These are phyloP conservation scores for Drosophila tristis DNA, from an alignment of 1,140 invertebrate species.

Conservation along the genomic window DNA sequence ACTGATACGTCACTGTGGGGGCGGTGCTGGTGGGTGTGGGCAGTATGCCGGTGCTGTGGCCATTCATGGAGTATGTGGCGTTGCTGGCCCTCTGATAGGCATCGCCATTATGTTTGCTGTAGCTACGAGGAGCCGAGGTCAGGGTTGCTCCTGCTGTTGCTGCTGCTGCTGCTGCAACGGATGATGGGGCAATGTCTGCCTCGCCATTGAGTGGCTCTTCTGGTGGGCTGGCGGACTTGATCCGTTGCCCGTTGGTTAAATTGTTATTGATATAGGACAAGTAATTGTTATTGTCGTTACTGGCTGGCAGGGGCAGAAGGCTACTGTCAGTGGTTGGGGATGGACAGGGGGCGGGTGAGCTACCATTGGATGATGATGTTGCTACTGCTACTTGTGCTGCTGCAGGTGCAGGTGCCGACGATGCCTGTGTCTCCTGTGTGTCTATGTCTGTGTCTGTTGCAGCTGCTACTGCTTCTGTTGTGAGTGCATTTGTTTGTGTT, in stretches of 20 bases:
- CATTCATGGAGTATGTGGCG: constrained; percentile 45
- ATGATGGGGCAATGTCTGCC: constrained; percentile 7
- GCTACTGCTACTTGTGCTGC: constrained; percentile 26
- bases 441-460: constrained; percentile 7
- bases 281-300: constrained; percentile 70
- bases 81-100: constrained; percentile 18
- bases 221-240: constrained; percentile 33
- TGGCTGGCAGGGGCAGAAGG: constrained; percentile 21
- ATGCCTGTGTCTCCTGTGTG: neutral
- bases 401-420: constrained; percentile 23
- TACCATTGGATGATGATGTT: constrained; percentile 51
- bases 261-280: constrained; percentile 74
- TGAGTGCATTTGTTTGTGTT: constrained; percentile 68
- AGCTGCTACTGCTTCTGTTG: constrained; percentile 42
- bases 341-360: constrained; percentile 26
- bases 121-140: constrained; percentile 35
- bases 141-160: constrained; percentile 33
- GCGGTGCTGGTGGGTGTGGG: constrained; percentile 73
- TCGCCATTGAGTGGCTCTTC: constrained; percentile 34
- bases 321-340: neutral
- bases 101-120: constrained; percentile 64
- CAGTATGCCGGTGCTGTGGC: constrained; percentile 78
- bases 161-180: constrained; percentile 15
- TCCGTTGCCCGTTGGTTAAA: constrained; percentile 44
- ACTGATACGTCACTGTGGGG: constrained; percentile 36